These are phyloP conservation scores for Coptodon bakossiorum DNA, from an alignment of 2,113 vertebrate species.

Conservation along the genomic window DNA sequence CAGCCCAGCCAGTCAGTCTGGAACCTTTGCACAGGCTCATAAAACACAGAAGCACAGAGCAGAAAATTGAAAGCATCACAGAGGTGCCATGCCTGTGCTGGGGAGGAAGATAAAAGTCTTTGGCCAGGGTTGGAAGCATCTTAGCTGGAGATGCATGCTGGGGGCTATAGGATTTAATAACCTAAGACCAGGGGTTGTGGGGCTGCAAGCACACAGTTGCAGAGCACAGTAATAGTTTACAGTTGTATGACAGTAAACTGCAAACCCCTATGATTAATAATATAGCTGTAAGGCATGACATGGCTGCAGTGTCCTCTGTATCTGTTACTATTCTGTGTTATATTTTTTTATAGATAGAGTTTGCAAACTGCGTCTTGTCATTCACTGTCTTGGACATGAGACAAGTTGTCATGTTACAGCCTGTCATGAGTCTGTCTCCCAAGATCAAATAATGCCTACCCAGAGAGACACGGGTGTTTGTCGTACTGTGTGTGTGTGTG, in stretches of 20 bases:
- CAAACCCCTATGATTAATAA: constrained; percentile 62
- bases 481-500: constrained; percentile 8
- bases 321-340: constrained; percentile 48
- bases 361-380: constrained; percentile 39
- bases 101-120: constrained; percentile 71
- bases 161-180: constrained; percentile 71
- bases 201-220: constrained; percentile 45
- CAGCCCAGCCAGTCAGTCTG: constrained; percentile 62
- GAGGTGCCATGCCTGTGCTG: constrained; percentile 70
- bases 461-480: constrained; percentile 34
- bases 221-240: constrained; percentile 59
- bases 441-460: constrained; percentile 57
- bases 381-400: constrained; percentile 45
- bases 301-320: constrained; percentile 19
- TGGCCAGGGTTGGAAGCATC: constrained; percentile 64
- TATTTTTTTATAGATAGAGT: constrained; percentile 46
- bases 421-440: constrained; percentile 47
- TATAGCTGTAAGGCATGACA: constrained; percentile 52
- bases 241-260: constrained; percentile 61
- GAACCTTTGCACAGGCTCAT: constrained; percentile 69
- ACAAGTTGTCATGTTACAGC: constrained; percentile 40
- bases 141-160: constrained; percentile 64
- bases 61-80: constrained; percentile 80
- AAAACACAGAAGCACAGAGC: constrained; percentile 75
- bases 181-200: constrained; percentile 61